phyloP scores from a whole-genome alignment of 2,113 vertebrate genomes.

The Microtus ochrogaster region DNA sequence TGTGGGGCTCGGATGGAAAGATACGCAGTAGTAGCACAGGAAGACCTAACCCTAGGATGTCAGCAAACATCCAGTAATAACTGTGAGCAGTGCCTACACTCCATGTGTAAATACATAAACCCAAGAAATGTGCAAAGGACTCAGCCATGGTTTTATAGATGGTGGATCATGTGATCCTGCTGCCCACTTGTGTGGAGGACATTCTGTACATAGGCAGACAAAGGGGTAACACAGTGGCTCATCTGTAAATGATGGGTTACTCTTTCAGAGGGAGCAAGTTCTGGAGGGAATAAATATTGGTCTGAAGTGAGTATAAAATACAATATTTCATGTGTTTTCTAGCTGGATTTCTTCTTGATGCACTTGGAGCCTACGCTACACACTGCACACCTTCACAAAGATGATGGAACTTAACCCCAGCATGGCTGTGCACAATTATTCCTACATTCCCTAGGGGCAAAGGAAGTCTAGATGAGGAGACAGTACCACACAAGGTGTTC shows the following conservation, averaged over 20 bases:
- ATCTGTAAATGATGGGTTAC: neutral
- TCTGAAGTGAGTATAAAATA: neutral
- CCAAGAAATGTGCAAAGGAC: neutral
- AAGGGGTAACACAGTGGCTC: neutral
- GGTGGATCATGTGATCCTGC: neutral
- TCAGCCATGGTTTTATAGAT: neutral
- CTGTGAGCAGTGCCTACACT: neutral
- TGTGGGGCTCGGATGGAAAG: neutral
- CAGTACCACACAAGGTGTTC: too few relatives aligned
- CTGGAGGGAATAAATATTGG: neutral
- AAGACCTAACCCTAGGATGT: neutral
- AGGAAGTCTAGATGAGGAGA: neutral
- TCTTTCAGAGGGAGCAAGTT: neutral
- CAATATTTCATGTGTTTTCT: neutral
- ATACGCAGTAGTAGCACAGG: neutral
- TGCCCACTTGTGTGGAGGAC: neutral
- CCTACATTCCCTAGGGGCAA: neutral
- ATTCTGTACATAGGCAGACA: neutral
- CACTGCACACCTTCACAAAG: neutral
- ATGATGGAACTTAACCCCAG: neutral
- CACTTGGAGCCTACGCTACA: neutral
- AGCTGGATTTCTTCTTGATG: neutral
- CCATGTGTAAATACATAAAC: conserved; percentile 14
- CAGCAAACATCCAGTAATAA: conserved; percentile 17
- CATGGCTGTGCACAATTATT: neutral